Evolutionary conservation across 2,113 vertebrate species (phyloP), one percentile per base, ranked within the genome.

Genomic region (Tachysurus vachellii): DNA sequence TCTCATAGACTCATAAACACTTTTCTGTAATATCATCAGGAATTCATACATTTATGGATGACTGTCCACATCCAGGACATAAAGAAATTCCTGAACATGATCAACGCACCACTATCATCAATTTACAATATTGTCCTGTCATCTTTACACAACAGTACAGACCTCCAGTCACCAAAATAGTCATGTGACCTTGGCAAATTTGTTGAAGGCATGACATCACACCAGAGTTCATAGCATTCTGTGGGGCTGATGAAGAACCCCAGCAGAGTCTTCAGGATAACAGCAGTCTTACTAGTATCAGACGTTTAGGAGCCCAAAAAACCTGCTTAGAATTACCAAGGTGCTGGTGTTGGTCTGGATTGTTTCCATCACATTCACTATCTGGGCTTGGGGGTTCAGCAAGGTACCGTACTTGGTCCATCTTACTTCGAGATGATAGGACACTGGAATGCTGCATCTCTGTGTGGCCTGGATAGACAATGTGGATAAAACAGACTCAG

Each of bases 361-460:
- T 0, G 86, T 91, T 86, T 95, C 96, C 19, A 92, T 96, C 21
- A 99, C 90, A 0, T 94, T 96, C 16, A 97, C 94, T 61, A 99
- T 96, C 91, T 94, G 95, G 90, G 97, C 95, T 86, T 99, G 98
- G 9, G 97, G 96, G 88, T 99, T 99, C 89, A 96, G 68, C 75
- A 98, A 86, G 83, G 97, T 96, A 66, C 98, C 98, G 0, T 97
- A 98, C 73, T 97, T 97, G 36, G 96, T 98, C 98, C 98, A 99
- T 88, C 93, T 93, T 88, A 99, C 94, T 92, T 97, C 95, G 61
- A 98, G 90, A 76, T 94, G 94, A 87, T 96, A 92, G 2, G 96
- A 95, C 66, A 97, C 87, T 0, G 97, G 97, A 62, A 99, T 94
- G 85, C 94, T 96, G 93, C 98, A 99, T 0, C 92, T 87, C 75